phyloP scores from a whole-genome alignment of 1,140 invertebrate genomes.

The Listronotus oregonensis region DNA sequence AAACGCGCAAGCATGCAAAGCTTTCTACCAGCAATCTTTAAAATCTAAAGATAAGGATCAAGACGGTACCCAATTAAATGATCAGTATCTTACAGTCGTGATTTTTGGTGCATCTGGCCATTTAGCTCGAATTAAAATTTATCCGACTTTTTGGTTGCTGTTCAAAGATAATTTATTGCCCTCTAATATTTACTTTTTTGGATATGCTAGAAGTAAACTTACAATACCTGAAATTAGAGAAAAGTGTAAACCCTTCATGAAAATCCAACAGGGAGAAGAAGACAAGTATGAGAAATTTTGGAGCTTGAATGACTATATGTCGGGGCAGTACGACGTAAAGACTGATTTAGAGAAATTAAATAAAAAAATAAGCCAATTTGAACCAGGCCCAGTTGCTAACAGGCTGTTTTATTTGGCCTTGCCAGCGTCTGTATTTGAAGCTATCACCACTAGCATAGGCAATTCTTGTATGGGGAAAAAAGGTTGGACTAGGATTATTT shows the following conservation, averaged over 20 bases:
- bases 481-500: slow-evolving; percentile 94
- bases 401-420: slow-evolving; percentile 96
- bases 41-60: too few relatives aligned
- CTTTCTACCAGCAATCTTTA: too few relatives aligned
- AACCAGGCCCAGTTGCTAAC: slow-evolving; percentile 70
- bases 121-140: slow-evolving; percentile 98
- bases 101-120: slow-evolving; percentile 64
- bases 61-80: too few relatives aligned
- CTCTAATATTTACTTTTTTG: slow-evolving; percentile 84
- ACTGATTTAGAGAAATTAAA: slow-evolving; percentile 82
- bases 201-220: slow-evolving; percentile 89
- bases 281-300: slow-evolving; percentile 85
- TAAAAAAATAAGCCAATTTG: slow-evolving; percentile 67
- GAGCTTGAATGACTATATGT: slow-evolving; percentile 81
- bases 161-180: slow-evolving; percentile 92
- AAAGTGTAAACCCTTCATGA: slow-evolving; percentile 81
- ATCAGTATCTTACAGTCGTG: too few relatives aligned
- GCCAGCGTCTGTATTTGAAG: slow-evolving; percentile 92
- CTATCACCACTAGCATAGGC: slow-evolving; percentile 65
- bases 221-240: slow-evolving; percentile 73
- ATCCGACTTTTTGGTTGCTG: slow-evolving; percentile 96
- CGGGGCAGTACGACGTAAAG: slow-evolving; percentile 80
- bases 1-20: too few relatives aligned
- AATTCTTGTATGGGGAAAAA: slow-evolving; percentile 8
- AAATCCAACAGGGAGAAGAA: slow-evolving; percentile 74